Base-by-base conservation (phyloP, 2,797 vertebrate species). In the Tachyglossus aculeatus region DNA sequence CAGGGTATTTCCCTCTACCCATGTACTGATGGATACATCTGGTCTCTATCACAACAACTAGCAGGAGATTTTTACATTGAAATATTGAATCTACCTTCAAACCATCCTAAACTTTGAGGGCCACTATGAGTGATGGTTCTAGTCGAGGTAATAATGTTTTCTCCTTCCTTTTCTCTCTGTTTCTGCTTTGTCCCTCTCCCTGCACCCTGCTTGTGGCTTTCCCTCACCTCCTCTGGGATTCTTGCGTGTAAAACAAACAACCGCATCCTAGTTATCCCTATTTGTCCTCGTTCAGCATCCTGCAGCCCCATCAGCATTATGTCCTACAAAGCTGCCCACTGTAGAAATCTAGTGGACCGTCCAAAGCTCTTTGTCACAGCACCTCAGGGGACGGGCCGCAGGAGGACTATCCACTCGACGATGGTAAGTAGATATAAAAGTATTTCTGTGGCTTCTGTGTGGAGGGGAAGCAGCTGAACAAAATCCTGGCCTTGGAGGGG, bases 231-330 rank as follows among this genome's bases (percentile, higher is more conserved):
- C 88, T 69, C 88, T 71, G 87, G 84, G 86, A 79, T 81, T 82
- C 24, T 90, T 88, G 80, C 91, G n/a, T 90, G 80, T 86, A 89
- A 89, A 73, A 41, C 77, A 84, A 77, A 89, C 87, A 78, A 87
- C 82, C 82, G 74, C 88, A 89, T 84, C 70, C 81, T 93, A 98
- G 97, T 96, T 92, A 94, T 96, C 93, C 97, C 95, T 95, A 88
- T 99, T 94, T 99, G 98, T 98, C 98, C 97, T 93, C 97, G 97
- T 96, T 99, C 97, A 98, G 97, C 96, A 81, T 99, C 97, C 93
- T 98, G 95, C 95, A 97, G 97, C 90, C 96, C 96, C 86, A 93
- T 94, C 95, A 95, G 94, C 62, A 90, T 94, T 89, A 91, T 94
- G 89, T 94, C 96, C 91, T 96, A 94, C 94, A 99, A 95, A 94